Evolutionary conservation across 2,113 vertebrate genomes (phyloP), one percentile per base, ranked within the genome.

Genomic region (Osmerus mordax): DNA sequence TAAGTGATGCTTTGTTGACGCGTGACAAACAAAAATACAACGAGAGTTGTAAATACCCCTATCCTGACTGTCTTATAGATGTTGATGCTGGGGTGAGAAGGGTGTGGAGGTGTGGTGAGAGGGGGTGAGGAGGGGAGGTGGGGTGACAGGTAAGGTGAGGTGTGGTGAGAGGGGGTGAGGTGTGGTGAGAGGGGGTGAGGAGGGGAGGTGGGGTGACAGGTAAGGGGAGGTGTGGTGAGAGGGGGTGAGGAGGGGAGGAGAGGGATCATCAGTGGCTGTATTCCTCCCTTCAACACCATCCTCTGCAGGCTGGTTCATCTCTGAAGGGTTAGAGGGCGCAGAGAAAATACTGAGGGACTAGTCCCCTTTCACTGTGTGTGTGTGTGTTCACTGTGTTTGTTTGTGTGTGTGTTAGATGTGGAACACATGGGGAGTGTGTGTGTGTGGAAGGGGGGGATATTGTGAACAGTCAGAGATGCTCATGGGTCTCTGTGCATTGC

Each of bases 281-380:
- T 65, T 29, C 61, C 3, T 23, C 11, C 7, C 63, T 65, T 65
- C 9, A 41, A 65, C 63, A 64, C 18, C 36, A 4, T 6, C 5
- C 15, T 15, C 13, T 15, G 21, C 28, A 11, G 28, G 60, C 60
- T 62, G 60, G 60, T 15, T 62, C 60, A 62, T 62, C 63, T 65
- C 32, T 18, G 32, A 15, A 65, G 32, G 29, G 61, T 63, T 47
- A 47, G 41, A 47, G 41, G 29, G 1, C 29, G 15, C n/a, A 64
- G 62, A 64, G 62, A 32, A 65, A 36, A 51, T 41, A 65, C n/a
- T n/a, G 21, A 4, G 64, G 64, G 64, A 65, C 19, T 21, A 65
- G 36, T 19, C 18, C 19, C 12, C 19, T 51, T 47, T 32, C 32
- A 36, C 18, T 23, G 21, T 60, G 66, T 56, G 53, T 58, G 19